These are phyloP conservation scores for Myiozetetes cayanensis DNA, from an alignment of 2,113 vertebrate species.

Conservation along the genomic window DNA sequence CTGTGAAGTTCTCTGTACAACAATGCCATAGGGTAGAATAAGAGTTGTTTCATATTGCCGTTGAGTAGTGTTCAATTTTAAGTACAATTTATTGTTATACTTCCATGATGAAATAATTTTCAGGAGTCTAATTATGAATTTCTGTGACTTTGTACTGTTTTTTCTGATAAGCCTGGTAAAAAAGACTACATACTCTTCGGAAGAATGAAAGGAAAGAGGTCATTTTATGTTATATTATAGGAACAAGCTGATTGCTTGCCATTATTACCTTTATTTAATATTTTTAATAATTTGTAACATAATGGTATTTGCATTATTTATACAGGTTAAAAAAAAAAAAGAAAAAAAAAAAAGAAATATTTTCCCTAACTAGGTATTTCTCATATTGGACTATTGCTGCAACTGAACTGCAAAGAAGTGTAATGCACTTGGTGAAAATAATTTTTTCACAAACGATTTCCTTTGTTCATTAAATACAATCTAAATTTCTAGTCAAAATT, in stretches of 20 bases:
- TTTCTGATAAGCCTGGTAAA: not conserved
- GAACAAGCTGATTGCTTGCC: not conserved
- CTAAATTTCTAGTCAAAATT: not conserved
- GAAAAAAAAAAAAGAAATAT: too few species aligned
- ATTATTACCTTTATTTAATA: not conserved
- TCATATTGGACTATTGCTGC: not conserved
- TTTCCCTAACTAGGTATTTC: not conserved
- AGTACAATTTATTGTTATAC: not conserved
- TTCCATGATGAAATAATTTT: not conserved
- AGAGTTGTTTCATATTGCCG: not conserved
- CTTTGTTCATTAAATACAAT: not conserved
- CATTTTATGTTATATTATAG: not conserved
- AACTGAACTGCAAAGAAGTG: not conserved
- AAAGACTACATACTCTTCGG: not conserved
- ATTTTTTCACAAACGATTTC: not conserved
- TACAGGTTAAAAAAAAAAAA: not conserved
- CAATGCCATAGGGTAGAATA: not conserved
- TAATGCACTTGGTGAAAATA: not conserved
- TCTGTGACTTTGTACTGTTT: not conserved
- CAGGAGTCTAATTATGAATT: not conserved
- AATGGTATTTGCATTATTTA: not conserved
- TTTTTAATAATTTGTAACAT: not conserved
- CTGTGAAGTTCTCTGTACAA: not conserved
- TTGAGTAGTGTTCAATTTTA: not conserved
- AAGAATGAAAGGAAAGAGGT: not conserved